These are phyloP conservation scores for human DNA, from an alignment of 2,113 vertebrate species.

Conservation along the genomic window DNA sequence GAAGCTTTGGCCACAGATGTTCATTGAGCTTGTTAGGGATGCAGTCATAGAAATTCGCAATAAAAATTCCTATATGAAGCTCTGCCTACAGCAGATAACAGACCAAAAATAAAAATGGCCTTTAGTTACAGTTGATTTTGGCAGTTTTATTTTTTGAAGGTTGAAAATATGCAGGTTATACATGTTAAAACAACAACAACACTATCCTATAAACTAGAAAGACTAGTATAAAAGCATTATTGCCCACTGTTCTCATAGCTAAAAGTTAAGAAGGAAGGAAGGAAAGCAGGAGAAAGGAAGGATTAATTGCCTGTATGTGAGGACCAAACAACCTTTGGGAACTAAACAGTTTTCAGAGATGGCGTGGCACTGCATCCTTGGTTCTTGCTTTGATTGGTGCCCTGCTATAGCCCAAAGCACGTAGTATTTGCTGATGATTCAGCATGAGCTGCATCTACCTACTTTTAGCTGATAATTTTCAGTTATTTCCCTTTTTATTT, in stretches of 20 bases:
- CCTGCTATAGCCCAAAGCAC: neutral
- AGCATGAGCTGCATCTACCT: constrained; percentile 43
- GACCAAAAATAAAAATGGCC: constrained; percentile 81
- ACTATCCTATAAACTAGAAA: neutral
- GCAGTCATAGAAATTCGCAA: constrained; percentile 94
- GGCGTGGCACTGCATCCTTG: neutral
- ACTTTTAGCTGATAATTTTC: constrained; percentile 61
- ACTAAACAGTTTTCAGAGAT: neutral
- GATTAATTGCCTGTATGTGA: accelerated
- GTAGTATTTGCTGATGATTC: neutral
- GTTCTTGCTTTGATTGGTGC: neutral
- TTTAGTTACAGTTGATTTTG: neutral
- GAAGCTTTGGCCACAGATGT: constrained; percentile 97
- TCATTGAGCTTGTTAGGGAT: constrained; percentile 95
- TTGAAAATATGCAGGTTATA: constrained; percentile 34
- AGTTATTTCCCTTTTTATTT: constrained; percentile 69
- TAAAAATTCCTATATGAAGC: constrained; percentile 89
- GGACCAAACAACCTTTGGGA: neutral
- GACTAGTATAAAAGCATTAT: constrained; percentile 41
- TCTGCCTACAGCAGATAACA: constrained; percentile 89
- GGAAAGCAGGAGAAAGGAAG: neutral
- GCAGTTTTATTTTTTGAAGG: neutral
- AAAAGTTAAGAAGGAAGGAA: neutral
- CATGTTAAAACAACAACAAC: neutral
- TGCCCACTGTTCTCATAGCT: neutral